Evolutionary conservation across 2,888 invertebrate species (phyloP), one percentile per base, ranked within the genome.

Genomic region (Arctia plantaginis): DNA sequence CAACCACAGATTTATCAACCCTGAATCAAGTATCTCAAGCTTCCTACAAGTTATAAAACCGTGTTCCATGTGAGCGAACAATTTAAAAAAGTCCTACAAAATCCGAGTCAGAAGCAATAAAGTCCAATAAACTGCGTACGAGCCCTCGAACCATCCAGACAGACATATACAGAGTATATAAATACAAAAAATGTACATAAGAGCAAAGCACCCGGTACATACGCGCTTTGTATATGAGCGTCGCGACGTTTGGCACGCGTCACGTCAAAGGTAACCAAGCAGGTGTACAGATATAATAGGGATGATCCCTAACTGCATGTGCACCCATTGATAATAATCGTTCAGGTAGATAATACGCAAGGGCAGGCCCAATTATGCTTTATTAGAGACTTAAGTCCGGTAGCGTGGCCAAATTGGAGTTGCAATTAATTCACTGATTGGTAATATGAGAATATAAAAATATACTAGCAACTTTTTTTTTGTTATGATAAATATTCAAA

Each of bases 271-370:
- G 93, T 92, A 94, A 85, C 91, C 93, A 92, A 86, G 82, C 86
- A 93, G 91, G 92, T 93, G 91, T 85, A 69, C 66, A 59, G n/a
- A 67, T 59, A 90, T 87, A 89, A 89, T 84, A 79, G 82, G 82
- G 82, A 83, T 83, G 75, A 84, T 82, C 80, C 86, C 81, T 85
- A 86, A 88, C 82, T 82, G 76, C 82, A 79, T 55, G 85, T 86
- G 84, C 86, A 82, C 80, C 84, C 88, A 92, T 91, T 92, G 87
- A 90, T 84, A 83, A 81, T 79, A 86, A 88, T 85, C 93, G 82
- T 84, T 93, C 95, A 95, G 94, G 94, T 95, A 92, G 91, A 93
- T 94, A 93, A 95, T 94, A 93, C 91, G 82, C 81, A 83, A 90
- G 93, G 93, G 93, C 90, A 91, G 83, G 83, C 79, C 73, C 87